Evolutionary conservation across 2,888 invertebrate genomes (phyloP).

Genomic region (Nebria brevicollis): DNA sequence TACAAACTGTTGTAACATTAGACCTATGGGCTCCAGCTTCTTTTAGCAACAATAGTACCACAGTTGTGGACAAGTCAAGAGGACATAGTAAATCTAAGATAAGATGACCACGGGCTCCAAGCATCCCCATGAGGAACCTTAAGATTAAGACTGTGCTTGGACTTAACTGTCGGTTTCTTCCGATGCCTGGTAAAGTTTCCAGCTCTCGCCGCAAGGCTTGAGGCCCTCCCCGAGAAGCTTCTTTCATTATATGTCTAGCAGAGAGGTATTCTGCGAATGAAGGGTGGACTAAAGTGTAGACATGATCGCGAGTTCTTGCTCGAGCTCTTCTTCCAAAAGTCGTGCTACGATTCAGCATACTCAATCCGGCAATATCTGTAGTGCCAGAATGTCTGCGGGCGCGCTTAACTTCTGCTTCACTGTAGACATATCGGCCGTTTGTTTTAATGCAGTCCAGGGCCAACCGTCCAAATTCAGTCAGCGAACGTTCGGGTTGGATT

Average conservation of each 20-base stretch:
- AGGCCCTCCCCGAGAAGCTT: constrained; percentile 30
- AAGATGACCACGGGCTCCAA: constrained; percentile 65
- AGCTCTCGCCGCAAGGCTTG: constrained; percentile 63
- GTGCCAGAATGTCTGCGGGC: constrained; percentile 62
- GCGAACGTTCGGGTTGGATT: constrained; percentile 62
- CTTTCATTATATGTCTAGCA: constrained; percentile 64
- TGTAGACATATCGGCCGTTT: constrained; percentile 62
- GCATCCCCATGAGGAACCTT: constrained; percentile 64
- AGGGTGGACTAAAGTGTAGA: constrained; percentile 65
- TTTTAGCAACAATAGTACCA: constrained; percentile 65
- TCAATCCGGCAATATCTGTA: constrained; percentile 61
- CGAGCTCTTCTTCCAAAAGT: constrained; percentile 61
- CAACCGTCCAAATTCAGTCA: constrained; percentile 67
- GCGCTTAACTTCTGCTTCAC: constrained; percentile 63
- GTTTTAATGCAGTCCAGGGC: constrained; percentile 65
- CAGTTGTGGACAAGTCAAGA: constrained; percentile 65
- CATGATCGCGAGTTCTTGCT: constrained; percentile 59
- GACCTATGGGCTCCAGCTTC: constrained; percentile 67
- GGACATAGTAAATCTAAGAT: constrained; percentile 65
- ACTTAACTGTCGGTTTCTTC: constrained; percentile 29
- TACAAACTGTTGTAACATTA: constrained; percentile 66
- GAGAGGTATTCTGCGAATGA: constrained; percentile 67
- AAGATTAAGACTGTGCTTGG: constrained; percentile 60
- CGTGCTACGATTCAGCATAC: constrained; percentile 63
- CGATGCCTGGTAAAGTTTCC: constrained; percentile 63